Base-by-base conservation (phyloP, 37 sponge, comb jelly and placozoan species). In the Agelas oroides region DNA sequence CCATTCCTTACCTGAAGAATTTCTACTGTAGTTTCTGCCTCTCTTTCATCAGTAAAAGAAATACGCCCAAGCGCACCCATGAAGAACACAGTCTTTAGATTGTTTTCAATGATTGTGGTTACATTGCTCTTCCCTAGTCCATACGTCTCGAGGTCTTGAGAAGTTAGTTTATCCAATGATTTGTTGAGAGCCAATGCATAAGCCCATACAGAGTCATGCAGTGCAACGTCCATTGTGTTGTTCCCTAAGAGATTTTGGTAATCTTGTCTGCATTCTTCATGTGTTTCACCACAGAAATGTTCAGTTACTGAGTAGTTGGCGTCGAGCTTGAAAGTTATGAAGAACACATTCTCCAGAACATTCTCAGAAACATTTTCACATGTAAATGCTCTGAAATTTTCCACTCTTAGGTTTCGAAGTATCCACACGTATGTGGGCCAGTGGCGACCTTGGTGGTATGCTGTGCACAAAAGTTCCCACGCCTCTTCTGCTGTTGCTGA, bases 151-250 rank as follows among this genome's bases (percentile, higher is more conserved):
- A 12, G 59, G 8, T 46, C 46, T 8, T 46, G 46, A 46, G 46
- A 46, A 12, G 46, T 46, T 46, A 46, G 46, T 12, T 3, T 46
- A 46, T 8, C 39, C 38, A 73, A 59, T 23, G 87, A 86, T 1
- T 36, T 71, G 73, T 86, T 86, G 55, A 86, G 35, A 41, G 87
- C 87, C 34, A 60, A 39, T 20, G 73, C 73, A 72, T 79, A 73
- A 59, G 87, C 73, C 73, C 78, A 63, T 40, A 86, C 87, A 52
- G 62, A 61, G 37, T 86, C 87, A 73, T 86, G 59, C 54, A 86
- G 21, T 13, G 69, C 54, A 58, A 60, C 69, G 12, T 66, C 73
- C 23, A 53, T 80, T 1, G 41, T 18, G 59, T 38, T 60, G 0
- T 71, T 27, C 5, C 61, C 34, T 15, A 87, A 71, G 20, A 59